Conservation (phyloP, 35 echinoderm and acorn worm genomes). For the Heliocidaris tuberculata region DNA sequence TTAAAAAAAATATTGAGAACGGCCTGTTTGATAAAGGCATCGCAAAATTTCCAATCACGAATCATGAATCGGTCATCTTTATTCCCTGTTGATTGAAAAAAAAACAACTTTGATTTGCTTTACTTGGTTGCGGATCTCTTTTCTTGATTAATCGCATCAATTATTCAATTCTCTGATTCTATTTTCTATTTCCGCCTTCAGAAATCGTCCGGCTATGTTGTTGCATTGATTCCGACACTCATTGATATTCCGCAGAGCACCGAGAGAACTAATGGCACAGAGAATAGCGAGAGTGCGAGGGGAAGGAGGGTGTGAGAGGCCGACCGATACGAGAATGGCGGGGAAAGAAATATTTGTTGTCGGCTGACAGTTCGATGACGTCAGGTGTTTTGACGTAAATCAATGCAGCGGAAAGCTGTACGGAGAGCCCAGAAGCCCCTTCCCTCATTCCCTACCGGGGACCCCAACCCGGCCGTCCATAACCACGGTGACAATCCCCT, state of each 20-base stretch:
- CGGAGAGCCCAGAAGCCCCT: neutral
- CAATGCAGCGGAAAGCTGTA: neutral
- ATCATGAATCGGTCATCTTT: neutral
- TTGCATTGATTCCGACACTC: neutral
- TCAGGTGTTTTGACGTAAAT: constrained; percentile 12
- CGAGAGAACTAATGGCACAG: neutral
- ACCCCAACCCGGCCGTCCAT: neutral
- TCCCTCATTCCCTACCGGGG: neutral
- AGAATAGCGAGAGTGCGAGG: neutral
- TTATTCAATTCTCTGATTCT: neutral
- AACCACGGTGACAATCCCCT: neutral
- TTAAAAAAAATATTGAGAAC: too few relatives aligned
- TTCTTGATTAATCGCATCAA: neutral
- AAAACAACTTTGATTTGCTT: neutral
- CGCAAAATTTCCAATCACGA: neutral
- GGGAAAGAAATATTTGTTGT: neutral
- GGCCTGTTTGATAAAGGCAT: neutral
- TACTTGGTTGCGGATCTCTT: neutral
- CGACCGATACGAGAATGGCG: neutral
- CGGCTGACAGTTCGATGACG: neutral
- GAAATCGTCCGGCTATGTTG: neutral
- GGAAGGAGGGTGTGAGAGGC: neutral
- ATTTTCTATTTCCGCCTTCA: neutral
- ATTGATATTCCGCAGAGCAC: neutral
- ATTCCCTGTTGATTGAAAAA: neutral